A percentile compares a stretch with the other conserved stretches of the same genome.
Evolutionary conservation across 2,113 vertebrate genomes (phyloP).

Genomic region (Elephas maximus): DNA sequence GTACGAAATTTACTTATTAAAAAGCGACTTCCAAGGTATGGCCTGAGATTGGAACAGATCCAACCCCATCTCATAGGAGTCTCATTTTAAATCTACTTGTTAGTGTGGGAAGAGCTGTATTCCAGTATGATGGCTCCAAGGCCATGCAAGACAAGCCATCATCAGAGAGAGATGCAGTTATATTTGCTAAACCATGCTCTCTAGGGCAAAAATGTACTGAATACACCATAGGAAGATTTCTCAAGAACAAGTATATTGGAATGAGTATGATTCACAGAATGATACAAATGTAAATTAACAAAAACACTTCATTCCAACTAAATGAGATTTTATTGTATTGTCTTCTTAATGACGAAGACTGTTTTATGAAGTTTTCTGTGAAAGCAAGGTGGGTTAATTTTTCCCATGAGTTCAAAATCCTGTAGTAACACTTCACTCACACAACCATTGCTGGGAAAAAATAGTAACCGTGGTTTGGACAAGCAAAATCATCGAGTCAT

Average conservation of each 20-base stretch:
- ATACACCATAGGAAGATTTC: neutral
- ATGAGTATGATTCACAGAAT: slow-evolving; percentile 13
- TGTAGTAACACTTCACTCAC: neutral
- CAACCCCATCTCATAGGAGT: neutral
- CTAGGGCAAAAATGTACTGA: slow-evolving; percentile 2
- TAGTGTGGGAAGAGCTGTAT: neutral
- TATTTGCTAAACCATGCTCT: neutral
- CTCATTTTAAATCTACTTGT: slow-evolving; percentile 24
- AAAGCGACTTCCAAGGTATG: neutral
- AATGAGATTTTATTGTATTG: neutral
- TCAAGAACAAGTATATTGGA: neutral
- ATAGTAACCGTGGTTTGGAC: neutral
- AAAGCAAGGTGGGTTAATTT: neutral
- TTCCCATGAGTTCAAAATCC: neutral
- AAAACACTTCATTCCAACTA: neutral
- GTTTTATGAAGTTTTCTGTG: neutral
- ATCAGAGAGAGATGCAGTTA: neutral
- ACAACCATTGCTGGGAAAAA: neutral
- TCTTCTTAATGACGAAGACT: neutral
- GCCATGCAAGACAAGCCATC: neutral
- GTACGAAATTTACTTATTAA: slow-evolving; percentile 39
- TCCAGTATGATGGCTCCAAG: neutral
- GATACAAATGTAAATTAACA: slow-evolving; percentile 46
- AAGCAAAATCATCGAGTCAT: slow-evolving; percentile 24
- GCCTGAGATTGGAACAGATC: neutral